phyloP scores from a whole-genome alignment of 2,797 vertebrate genomes.

The Clamator glandarius region DNA sequence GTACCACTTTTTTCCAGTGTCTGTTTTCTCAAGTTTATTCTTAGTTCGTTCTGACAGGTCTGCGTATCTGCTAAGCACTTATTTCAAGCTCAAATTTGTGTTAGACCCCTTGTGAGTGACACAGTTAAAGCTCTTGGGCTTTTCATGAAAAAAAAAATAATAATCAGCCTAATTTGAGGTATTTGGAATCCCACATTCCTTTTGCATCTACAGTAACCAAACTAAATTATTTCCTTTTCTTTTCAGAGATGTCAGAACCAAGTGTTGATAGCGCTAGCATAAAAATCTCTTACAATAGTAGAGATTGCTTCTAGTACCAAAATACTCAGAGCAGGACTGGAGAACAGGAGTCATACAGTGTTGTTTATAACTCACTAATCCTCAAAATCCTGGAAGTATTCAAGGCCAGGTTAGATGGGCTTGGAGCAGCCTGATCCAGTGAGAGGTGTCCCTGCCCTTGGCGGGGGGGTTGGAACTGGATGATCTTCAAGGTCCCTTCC shows the following conservation, averaged over 20 bases:
- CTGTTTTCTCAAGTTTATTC: background rate
- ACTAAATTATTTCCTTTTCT: background rate
- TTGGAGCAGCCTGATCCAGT: too few relatives aligned
- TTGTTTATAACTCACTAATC: background rate
- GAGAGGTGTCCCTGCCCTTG: too few relatives aligned
- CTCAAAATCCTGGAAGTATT: background rate
- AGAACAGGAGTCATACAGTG: background rate
- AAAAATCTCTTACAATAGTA: background rate
- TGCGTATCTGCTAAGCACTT: background rate
- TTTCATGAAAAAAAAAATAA: background rate
- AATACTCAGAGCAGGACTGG: background rate
- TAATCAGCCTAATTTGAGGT: background rate
- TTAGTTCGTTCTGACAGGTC: background rate
- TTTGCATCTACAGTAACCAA: background rate
- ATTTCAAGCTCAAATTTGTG: background rate
- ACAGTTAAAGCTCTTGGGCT: background rate
- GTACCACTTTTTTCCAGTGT: background rate
- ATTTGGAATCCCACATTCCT: background rate
- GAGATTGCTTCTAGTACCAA: background rate
- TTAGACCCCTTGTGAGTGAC: background rate
- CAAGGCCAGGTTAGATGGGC: too few relatives aligned
- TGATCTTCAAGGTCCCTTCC: too few relatives aligned
- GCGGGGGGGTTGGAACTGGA: too few relatives aligned
- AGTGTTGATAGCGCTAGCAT: background rate
- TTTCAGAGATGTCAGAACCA: background rate